Conservation (phyloP, 1,140 invertebrate genomes). For the Scaptomyza montana region DNA sequence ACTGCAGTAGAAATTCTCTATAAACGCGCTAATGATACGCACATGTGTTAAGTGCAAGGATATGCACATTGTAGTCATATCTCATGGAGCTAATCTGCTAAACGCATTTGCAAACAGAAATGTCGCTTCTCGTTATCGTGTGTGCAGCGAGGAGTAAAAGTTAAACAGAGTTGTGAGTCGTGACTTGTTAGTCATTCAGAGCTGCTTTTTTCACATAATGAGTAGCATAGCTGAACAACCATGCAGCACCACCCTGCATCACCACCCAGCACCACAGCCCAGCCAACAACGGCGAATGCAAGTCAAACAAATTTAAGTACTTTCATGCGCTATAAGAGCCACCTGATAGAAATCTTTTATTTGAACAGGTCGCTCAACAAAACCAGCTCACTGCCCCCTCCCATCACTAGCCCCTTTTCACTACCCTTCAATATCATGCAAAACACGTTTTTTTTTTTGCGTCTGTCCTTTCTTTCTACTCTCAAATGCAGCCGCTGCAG, state of each 20-base stretch:
- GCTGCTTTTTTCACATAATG: slow-evolving; percentile 38
- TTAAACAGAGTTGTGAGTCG: slow-evolving; percentile 53
- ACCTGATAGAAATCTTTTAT: slow-evolving; percentile 82
- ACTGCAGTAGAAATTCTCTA: neutral
- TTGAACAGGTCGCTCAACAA: slow-evolving; percentile 42
- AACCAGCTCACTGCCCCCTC: neutral
- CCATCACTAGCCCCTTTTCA: neutral
- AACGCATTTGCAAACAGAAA: slow-evolving; percentile 69
- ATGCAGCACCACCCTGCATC: too few species aligned
- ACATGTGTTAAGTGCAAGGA: neutral
- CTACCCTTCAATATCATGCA: too few species aligned
- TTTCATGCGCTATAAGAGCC: slow-evolving; percentile 79
- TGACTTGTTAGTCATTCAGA: slow-evolving; percentile 34
- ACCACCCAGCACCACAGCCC: neutral
- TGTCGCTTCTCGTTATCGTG: slow-evolving; percentile 21
- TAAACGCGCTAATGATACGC: neutral
- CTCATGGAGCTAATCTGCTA: slow-evolving; percentile 58
- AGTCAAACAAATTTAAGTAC: slow-evolving; percentile 81
- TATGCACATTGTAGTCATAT: slow-evolving; percentile 41
- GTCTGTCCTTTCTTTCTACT: slow-evolving; percentile 2
- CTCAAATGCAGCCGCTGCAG: slow-evolving; percentile 47
- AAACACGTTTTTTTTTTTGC: slow-evolving; percentile 16
- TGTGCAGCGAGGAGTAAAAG: slow-evolving; percentile 52
- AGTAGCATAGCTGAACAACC: slow-evolving; percentile 26
- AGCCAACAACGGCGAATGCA: slow-evolving; percentile 44